phyloP scores from a whole-genome alignment of 2,888 invertebrate species.

The Tetrapedia diversipes region DNA sequence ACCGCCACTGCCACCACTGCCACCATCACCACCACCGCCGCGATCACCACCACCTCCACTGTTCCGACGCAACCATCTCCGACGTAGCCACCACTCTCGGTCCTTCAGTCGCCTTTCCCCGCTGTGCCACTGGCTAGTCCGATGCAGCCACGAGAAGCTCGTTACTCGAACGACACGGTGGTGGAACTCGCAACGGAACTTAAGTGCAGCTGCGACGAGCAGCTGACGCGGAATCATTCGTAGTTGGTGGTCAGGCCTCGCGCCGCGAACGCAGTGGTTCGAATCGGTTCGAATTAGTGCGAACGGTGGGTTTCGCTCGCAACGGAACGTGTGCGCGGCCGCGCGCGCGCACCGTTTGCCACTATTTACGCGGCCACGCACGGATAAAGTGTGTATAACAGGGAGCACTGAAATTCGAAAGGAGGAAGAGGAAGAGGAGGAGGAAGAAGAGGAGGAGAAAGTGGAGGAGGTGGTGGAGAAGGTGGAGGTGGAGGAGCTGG shows the following conservation, averaged over 20 bases:
- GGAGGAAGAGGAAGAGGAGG: too few relatives aligned
- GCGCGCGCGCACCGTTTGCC: not conserved
- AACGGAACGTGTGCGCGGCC: not conserved
- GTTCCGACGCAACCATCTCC: slow-evolving; percentile 47
- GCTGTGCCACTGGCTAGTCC: slow-evolving; percentile 23
- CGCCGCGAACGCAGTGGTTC: slow-evolving; percentile 33
- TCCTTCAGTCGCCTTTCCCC: slow-evolving; percentile 35
- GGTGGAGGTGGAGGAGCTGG: not conserved
- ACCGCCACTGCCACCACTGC: slow-evolving; percentile 9
- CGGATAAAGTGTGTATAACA: too few relatives aligned
- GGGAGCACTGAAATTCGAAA: too few relatives aligned
- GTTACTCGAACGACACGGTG: slow-evolving; percentile 46
- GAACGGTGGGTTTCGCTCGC: not conserved
- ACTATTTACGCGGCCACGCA: not conserved
- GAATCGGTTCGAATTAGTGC: too few relatives aligned
- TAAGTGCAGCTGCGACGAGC: slow-evolving; percentile 80
- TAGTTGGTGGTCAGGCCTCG: slow-evolving; percentile 36
- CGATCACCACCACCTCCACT: slow-evolving; percentile 13
- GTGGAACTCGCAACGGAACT: slow-evolving; percentile 73
- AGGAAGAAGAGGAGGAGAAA: not conserved
- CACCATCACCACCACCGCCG: slow-evolving; percentile 17
- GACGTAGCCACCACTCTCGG: slow-evolving; percentile 50
- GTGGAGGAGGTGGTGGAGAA: not conserved
- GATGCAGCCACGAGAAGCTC: slow-evolving; percentile 39
- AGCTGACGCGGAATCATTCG: slow-evolving; percentile 78